Evolutionary conservation across 35 echinoderm and acorn worm species (phyloP), one percentile per base, ranked within the genome.

Genomic region (Heliocidaris erythrogramma): DNA sequence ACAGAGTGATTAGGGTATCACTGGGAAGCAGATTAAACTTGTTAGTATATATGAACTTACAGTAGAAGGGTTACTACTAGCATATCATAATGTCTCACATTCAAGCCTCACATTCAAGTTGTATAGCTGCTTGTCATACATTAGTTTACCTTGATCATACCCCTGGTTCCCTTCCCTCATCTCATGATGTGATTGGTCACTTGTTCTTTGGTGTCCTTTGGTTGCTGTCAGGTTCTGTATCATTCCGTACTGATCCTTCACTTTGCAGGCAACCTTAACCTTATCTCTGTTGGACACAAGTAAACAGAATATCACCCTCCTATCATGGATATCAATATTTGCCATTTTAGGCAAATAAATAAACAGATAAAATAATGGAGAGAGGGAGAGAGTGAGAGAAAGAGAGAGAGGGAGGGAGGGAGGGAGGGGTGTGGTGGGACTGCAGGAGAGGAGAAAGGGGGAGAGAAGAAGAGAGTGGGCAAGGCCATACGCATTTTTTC

Each of bases 201-300:
- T 47, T 56, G 85, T 90, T 30, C 50, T 88, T 13, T 94, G 31
- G 50, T 49, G 7, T 71, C 89, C 85, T 88, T 24, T 90, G 17
- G 86, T 93, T 9, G 92, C 85, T 85, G 95, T 85, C 85, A 98
- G 69, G 52, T 98, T 86, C 93, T 96, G 87, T 11, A 99, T 78
- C 56, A 95, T 96, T 9, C 98, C 98, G 95, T 99, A 99, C 97
- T 99, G 95, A 86, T 99, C 98, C 50, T 92, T 94, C 2, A 94
- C 95, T 95, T 99, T 99, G 92, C 98, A 99, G 7, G 94, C 93
- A 69, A 99, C 2, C 94, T 99, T 99, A 12, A 97, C 60, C 60
- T 90, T 96, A 31, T 95, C 97, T 88, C 98, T 99, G 90, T 69
- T 69, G 24, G 60, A 6, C 60, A 69, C 60, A 69, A 69, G 60